Evolutionary conservation across 2,888 invertebrate species (phyloP), one percentile per base, ranked within the genome.

Genomic region (Diarsia brunnea): DNA sequence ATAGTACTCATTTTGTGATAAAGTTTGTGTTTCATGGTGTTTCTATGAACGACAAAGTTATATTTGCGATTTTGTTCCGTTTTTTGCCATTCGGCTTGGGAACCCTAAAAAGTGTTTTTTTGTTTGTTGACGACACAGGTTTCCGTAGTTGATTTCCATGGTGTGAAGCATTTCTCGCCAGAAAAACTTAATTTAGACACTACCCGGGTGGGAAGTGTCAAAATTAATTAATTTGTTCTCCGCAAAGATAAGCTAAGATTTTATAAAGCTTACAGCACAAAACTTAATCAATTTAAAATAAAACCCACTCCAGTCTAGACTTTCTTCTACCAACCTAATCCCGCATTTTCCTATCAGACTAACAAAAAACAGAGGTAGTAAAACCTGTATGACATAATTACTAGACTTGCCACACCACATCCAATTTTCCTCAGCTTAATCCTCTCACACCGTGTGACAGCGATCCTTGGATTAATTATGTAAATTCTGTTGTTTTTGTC

Each of bases 351-450:
- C 47, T 45, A 68, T 19, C 38, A 43, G 55, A 38, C 45, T 21
- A 43, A 49, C 10, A 61, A 71, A 74, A 75, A 82, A 75, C 24
- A 78, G 66, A 76, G 76, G 78, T 71, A 75, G n/a, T 1, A 68
- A 24, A 60, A 63, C 63, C 65, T 73, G 31, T 69, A 76, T 75
- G 76, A 69, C 75, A 60, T 71, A 75, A 86, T 8, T 58, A 24
- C 27, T 88, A 88, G 82, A 87, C 86, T 88, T 81, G 88, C 89
- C 90, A 89, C 90, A 93, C 89, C 90, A 89, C 90, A 93, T 93
- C 91, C 94, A 94, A 94, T 94, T 95, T 93, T 90, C 91, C 89
- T 90, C 88, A 88, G 75, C 85, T 83, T 94, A 94, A 95, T 94
- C 93, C 90, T 90, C 92, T 92, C 91, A 91, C 79, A 78, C 75